Base-by-base conservation (phyloP, 2,888 invertebrate genomes). In the Rhingia campestris region DNA sequence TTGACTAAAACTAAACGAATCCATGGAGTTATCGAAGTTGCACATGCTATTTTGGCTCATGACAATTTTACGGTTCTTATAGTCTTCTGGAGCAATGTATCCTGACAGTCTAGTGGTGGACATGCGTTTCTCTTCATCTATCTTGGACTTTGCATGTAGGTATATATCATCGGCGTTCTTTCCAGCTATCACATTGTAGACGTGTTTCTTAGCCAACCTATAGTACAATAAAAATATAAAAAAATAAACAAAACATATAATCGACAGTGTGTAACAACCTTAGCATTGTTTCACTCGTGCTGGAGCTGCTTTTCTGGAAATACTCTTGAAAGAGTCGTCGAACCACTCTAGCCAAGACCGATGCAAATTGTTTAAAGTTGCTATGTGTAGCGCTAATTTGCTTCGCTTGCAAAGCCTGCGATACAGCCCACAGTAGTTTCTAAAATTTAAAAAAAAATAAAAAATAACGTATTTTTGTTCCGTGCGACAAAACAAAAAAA, bases 401-500 rank as follows among this genome's bases (percentile, higher is more conserved):
- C 89, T 95, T 94, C 33, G 93, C 92, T 51, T 95, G 93, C 14
- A 96, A 91, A 0, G 96, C 95, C 88, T 95, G 95, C 3, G 96
- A 94, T 4, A 96, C 95, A 0, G 96, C 96, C 96, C 96, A 96
- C 14, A 96, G 91, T 33, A 96, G 92, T 93, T 96, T 96, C 95
- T 90, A 10, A 39, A 53, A 45, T 5, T 41, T 45, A 56, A 56
- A 12, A 51, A 51, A 47, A 7, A 4, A n/a, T n/a, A n/a, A n/a
- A n/a, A n/a, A n/a, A n/a, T n/a, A n/a, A n/a, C n/a, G n/a, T n/a
- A n/a, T n/a, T n/a, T 5, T 7, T 0, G 35, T 4, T 3, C 9
- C 4, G 35, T 3, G 6, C 1, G 1, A n/a, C 5, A 6, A 47
- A 3, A 3, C 12, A 32, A 0, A 37, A 32, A 2, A 4, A 7